Evolutionary conservation across 2,113 vertebrate species (phyloP), one percentile per base, ranked within the genome.

Genomic region (Scomber colias): DNA sequence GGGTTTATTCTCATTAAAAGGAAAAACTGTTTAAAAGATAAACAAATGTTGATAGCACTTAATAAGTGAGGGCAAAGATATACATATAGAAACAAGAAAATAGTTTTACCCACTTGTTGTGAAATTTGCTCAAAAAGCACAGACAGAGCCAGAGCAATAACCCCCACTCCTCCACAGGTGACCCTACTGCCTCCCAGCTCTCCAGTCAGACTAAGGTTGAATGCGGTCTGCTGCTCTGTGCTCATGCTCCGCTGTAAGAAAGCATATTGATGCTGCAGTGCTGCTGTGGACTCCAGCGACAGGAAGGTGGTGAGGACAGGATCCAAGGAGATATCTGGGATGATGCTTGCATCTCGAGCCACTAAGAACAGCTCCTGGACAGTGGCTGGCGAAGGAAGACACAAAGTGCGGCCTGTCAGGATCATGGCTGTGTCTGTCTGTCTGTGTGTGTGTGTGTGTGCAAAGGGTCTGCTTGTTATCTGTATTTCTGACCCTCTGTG

Each of bases 291-390:
- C 11, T 95, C 93, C 81, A 95, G 81, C 0, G 94, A 95, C 12
- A 95, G 90, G 82, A 91, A 94, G 68, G 84, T 80, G 69, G 85
- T 60, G 70, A 95, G 84, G 3, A 86, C 85, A 0, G 79, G 86
- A 64, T 95, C 94, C 61, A 95, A 49, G 5, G 92, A 94, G 35
- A 95, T 84, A 9, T 95, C 94, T 1, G 95, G 94, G 61, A 95
- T 59, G 57, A 94, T 75, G n/a, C 54, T 80, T 8, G 86, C 88
- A 3, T 90, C 91, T 17, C 88, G 88, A 46, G 93, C 93, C 27
- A 88, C 91, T 0, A 15, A 86, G 82, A 94, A 95, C 14, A 95
- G 87, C 71, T 91, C 85, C 12, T 93, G 92, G 49, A 95, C 84
- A 0, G 87, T 93, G 68, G 83, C 76, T 8, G 73, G 77, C 63